Conservation (phyloP, 1,140 invertebrate species). For the Diorhabda sublineata region DNA sequence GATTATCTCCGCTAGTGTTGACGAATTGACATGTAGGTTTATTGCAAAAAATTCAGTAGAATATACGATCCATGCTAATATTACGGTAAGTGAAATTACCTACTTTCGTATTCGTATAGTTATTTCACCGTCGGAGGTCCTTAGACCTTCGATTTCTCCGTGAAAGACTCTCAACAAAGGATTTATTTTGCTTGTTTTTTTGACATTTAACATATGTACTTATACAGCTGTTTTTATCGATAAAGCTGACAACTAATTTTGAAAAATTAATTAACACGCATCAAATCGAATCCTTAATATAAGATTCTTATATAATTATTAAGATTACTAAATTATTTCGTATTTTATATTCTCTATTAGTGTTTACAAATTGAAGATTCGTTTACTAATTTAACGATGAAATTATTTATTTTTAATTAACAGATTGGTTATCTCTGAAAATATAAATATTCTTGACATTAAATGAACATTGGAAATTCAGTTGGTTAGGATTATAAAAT, state of each 20-base stretch:
- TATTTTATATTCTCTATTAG: too few relatives aligned
- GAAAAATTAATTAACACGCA: conserved; percentile 8
- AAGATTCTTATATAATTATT: too few relatives aligned
- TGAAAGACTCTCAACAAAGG: conserved; percentile 35
- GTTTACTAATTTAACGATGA: too few relatives aligned
- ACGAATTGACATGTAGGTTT: conserved; percentile 96
- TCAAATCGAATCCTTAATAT: too few relatives aligned
- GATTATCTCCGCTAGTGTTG: conserved; percentile 94
- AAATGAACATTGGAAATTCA: too few relatives aligned
- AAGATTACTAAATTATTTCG: too few relatives aligned
- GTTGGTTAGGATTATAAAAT: too few relatives aligned
- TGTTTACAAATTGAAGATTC: too few relatives aligned
- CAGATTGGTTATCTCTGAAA: too few relatives aligned
- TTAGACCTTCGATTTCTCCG: background rate
- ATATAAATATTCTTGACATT: too few relatives aligned
- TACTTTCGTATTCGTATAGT: background rate
- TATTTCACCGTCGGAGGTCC: background rate
- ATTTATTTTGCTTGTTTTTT: conserved; percentile 35
- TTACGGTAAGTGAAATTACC: conserved; percentile 73
- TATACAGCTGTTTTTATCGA: conserved; percentile 21
- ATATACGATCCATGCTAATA: conserved; percentile 96
- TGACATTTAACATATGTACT: conserved; percentile 44
- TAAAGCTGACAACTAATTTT: background rate
- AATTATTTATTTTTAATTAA: too few relatives aligned
- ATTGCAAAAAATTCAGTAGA: conserved; percentile 90